These are phyloP conservation scores for Andrena dorsata DNA, from an alignment of 2,888 invertebrate genomes.

Conservation along the genomic window DNA sequence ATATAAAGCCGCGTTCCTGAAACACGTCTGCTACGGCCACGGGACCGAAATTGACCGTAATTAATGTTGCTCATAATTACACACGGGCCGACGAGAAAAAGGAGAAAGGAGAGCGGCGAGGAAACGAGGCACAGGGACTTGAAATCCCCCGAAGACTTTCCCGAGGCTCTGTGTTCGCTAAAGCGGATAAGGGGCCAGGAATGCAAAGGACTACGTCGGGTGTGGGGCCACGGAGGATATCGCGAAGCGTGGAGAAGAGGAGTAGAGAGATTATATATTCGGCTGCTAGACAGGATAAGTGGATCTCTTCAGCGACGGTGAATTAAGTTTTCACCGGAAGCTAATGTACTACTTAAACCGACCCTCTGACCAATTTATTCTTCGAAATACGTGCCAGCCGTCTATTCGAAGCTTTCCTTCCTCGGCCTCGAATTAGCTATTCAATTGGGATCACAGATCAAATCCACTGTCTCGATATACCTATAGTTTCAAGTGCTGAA, in stretches of 20 bases:
- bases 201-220: conserved; percentile 23
- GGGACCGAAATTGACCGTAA: conserved; percentile 28
- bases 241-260: conserved; percentile 19
- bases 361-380: conserved; percentile 55
- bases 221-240: conserved; percentile 7
- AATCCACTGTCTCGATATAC: background rate
- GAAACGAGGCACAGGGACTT: background rate
- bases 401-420: background rate
- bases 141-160: conserved; percentile 46
- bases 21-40: background rate
- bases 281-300: conserved; percentile 57
- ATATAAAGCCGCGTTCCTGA: background rate
- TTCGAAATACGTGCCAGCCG: conserved; percentile 18
- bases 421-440: conserved; percentile 1
- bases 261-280: conserved; percentile 54
- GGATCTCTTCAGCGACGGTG: conserved; percentile 52
- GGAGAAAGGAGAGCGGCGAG: background rate
- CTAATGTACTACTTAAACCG: conserved; percentile 53
- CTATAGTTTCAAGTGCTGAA: too few species aligned
- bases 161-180: conserved; percentile 28
- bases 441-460: conserved; percentile 3
- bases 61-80: conserved; percentile 29
- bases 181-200: conserved; percentile 51
- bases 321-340: conserved; percentile 56
- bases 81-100: background rate